Evolutionary conservation across 2,797 vertebrate species (phyloP), one percentile per base, ranked within the genome.

Genomic region (Diglossa cyanea): DNA sequence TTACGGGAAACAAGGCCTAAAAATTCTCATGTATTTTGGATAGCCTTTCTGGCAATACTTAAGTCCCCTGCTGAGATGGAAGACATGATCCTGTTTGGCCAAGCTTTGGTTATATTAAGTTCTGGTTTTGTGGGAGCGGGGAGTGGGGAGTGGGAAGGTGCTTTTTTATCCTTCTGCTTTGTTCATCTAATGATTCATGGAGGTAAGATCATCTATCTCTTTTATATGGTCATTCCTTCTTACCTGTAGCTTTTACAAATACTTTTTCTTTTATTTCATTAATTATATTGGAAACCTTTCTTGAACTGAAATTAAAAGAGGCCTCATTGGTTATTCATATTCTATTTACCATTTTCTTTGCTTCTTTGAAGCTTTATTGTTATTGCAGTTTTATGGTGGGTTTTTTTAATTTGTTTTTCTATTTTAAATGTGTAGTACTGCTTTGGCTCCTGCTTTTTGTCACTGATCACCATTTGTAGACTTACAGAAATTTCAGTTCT

Each of bases 331-430:
- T 73, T 79, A 40, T 65, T 70, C 5, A 26, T 47, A 8, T 60
- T 44, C 24, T 74, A 17, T 33, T 31, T 37, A n/a, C 8, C 3
- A 37, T 66, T 37, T 54, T 35, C 11, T 74, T 94, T 79, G 7
- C 8, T 79, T 26, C 42, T 60, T 13, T 55, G 21, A 70, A 88
- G 16, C 6, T 88, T 66, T 71, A 40, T 48, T 85, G 42, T 23
- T 80, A 21, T 39, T 86, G 18, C 16, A 50, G 9, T 44, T 70
- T 30, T 31, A 21, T 17, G 18, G 4, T 51, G 33, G 14, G 3
- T 1, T 0, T 1, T 1, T 35, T 30, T 5, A 0, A 7, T 35
- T 47, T 73, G 14, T 10, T 39, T 58, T 70, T 16, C 13, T n/a
- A 3, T 39, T 10, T 17, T 33, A 17, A 51, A 58, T 28, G 1